Evolutionary conservation across 2,113 vertebrate genomes (phyloP), one percentile per base, ranked within the genome.

Genomic region (Pelmatolapia mariae): DNA sequence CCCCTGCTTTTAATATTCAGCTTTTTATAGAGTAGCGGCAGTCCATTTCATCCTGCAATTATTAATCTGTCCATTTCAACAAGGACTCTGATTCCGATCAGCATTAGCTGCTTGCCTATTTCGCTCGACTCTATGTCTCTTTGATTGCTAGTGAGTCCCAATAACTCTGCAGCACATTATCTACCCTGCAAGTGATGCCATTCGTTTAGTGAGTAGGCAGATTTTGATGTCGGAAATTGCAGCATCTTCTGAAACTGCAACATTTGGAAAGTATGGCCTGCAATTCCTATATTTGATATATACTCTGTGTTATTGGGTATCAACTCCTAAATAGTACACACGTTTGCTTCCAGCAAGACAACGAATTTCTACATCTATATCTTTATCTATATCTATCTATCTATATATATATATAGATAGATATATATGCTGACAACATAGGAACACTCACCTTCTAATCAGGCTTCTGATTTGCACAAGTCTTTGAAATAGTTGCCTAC

Each of bases 11-110:
- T 85, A 76, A 88, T 85, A 84, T 79, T 61, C 29, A 52, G 22
- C 16, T 86, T 83, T 90, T 90, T 91, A 92, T 87, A 66, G 81
- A 90, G 86, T 43, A 56, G 52, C 6, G 38, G 9, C 78, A 76
- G 86, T 91, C 82, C 83, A 84, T 93, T 95, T 91, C 45, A 86
- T 86, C 52, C 85, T 66, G 59, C 81, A 85, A 86, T 94, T 92
- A 93, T 91, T 81, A 91, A 91, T 89, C 85, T 47, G 82, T 83
- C 84, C 24, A 26, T 84, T 93, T 85, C 43, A 89, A 82, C 59
- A 7, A 66, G 85, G 57, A 71, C 29, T 63, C 80, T 68, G 87
- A 86, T 87, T 85, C 61, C 80, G 85, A 90, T 92, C 82, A 86
- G 91, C 78, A 80, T 89, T 84, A 90, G 87, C 79, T 38, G 59